Evolutionary conservation across 1,140 invertebrate genomes (phyloP).

Genomic region (Cardiocondyla obscurior): DNA sequence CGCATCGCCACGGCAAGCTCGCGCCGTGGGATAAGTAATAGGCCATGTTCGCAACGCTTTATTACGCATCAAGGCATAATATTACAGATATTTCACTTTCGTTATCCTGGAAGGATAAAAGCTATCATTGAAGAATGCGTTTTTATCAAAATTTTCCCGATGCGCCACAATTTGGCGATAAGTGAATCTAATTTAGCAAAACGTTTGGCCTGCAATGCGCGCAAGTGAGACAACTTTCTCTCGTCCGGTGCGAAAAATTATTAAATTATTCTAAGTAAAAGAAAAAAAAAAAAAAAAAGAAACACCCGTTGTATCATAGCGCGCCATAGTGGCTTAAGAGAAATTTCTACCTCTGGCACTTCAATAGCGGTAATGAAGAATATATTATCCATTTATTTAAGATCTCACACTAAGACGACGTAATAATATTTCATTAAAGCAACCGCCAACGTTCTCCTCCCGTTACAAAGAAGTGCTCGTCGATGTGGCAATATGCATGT

Average conservation of each 20-base stretch:
- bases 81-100: conserved; percentile 1
- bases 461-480: background rate
- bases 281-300: conserved; percentile 3
- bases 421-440: conserved; percentile 2
- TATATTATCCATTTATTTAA: background rate
- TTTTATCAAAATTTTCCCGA: background rate
- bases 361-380: background rate
- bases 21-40: conserved; percentile 5
- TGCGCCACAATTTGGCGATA: background rate
- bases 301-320: background rate
- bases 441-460: background rate
- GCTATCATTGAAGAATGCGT: background rate
- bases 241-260: background rate
- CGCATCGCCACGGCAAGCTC: background rate
- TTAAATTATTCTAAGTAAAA: background rate
- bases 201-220: background rate
- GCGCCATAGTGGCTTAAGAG: background rate
- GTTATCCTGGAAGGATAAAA: background rate
- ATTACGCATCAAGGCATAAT: background rate
- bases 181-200: background rate
- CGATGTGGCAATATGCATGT: background rate
- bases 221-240: background rate
- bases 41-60: background rate
- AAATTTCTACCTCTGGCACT: background rate
- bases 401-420: background rate